Percentiles rank a stretch among this genome's conserved stretches.
These are phyloP conservation scores for Bombus picipes DNA, from an alignment of 1,140 invertebrate species.

Conservation along the genomic window DNA sequence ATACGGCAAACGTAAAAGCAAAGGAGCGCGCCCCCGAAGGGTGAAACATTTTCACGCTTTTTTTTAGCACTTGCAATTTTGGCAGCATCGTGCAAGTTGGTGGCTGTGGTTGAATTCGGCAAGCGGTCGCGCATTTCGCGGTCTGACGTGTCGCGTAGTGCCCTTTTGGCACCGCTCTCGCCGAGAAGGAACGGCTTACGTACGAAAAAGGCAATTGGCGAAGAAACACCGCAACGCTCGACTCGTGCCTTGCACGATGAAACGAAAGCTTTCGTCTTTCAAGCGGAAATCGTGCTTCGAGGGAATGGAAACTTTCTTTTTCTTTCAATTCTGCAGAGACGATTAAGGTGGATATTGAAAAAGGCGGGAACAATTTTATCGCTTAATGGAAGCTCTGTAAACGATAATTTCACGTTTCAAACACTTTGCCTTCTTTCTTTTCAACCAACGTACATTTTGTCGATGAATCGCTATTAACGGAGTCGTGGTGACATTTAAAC, in stretches of 20 bases:
- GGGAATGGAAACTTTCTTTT: not conserved
- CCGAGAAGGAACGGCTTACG: slow-evolving; percentile 21
- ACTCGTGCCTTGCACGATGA: not conserved
- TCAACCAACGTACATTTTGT: not conserved
- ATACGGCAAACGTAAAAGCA: slow-evolving; percentile 9
- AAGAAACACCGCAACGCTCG: slow-evolving; percentile 24
- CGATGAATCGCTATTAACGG: too few relatives aligned
- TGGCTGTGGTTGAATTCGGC: slow-evolving; percentile 46
- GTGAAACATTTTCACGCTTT: slow-evolving; percentile 14
- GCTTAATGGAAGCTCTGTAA: not conserved
- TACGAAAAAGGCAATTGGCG: slow-evolving; percentile 11
- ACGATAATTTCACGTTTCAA: not conserved
- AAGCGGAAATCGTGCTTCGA: not conserved
- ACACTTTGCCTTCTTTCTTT: not conserved
- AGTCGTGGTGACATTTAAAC: too few relatives aligned
- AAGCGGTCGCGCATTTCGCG: slow-evolving; percentile 34
- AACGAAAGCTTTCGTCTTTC: slow-evolving; percentile 10
- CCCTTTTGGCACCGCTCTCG: slow-evolving; percentile 28
- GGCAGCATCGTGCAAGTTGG: not conserved
- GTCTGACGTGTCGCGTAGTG: slow-evolving; percentile 44
- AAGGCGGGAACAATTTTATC: not conserved
- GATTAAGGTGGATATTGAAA: not conserved
- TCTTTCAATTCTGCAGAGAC: not conserved
- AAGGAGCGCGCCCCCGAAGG: not conserved
- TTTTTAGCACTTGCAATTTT: slow-evolving; percentile 1